Evolutionary conservation across 2,888 invertebrate species (phyloP), one percentile per base, ranked within the genome.

Genomic region (Seira ritae): DNA sequence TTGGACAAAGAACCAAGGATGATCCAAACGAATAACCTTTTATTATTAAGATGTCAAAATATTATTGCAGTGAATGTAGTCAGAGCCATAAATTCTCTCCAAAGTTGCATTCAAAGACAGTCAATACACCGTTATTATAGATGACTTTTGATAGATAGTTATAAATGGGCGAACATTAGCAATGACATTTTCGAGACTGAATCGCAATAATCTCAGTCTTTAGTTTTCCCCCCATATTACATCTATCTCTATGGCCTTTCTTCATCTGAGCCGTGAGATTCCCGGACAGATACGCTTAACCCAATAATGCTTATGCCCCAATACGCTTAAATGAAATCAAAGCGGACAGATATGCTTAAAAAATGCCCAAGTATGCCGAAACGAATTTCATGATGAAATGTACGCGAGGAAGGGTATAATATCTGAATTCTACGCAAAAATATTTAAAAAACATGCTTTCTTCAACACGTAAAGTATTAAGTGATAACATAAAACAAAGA

Each of bases 131-230:
- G 65, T 65, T 67, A 75, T 81, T 70, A 81, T 75, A 76, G 81
- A 81, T 81, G 67, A 70, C 70, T 69, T 81, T 81, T 81, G 81
- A 81, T 81, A 81, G 81, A 81, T 81, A 81, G 81, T 81, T 75
- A 81, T 70, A 81, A 81, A 81, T 81, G 75, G 75, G 81, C 71
- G 42, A 62, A 75, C 81, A 81, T 81, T 81, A 81, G 75, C 81
- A 66, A 81, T 81, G 81, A 81, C 81, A 81, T 81, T 81, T 50
- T 81, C 42, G 75, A 81, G 81, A 75, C 81, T 81, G 81, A 81
- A 81, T 81, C 81, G 75, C 81, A 50, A 50, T 50, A 50, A 50
- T 50, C 50, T 50, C 50, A 12, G 12, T 50, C 50, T 50, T 50
- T 50, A 50, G 15, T 50, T 50, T 50, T 50, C 50, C 50, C 42